phyloP scores from a whole-genome alignment of 2,888 invertebrate species.

The Andrena fulva region DNA sequence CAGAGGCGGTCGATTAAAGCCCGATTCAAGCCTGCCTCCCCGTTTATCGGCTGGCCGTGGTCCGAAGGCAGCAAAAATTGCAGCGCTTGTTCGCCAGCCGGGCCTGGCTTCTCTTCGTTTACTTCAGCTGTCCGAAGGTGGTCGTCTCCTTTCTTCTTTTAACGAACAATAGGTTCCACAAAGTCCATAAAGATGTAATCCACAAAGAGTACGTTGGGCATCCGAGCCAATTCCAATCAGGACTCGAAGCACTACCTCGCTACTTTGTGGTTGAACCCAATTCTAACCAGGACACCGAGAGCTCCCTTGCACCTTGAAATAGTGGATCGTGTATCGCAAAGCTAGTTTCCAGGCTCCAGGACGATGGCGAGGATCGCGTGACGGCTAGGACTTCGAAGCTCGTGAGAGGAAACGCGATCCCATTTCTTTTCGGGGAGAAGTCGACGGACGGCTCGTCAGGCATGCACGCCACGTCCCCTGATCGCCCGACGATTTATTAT shows the following conservation, averaged over 20 bases:
- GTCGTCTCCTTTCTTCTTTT: not conserved
- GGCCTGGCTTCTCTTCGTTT: not conserved
- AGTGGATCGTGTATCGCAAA: not conserved
- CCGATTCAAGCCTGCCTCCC: constrained; percentile 12
- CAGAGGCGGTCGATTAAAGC: constrained; percentile 26
- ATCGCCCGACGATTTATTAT: constrained; percentile 61
- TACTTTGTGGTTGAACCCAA: not conserved
- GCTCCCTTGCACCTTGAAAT: not conserved
- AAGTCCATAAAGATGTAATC: not conserved
- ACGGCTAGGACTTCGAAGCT: constrained; percentile 2
- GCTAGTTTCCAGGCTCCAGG: not conserved
- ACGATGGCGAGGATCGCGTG: not conserved
- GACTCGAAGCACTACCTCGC: not conserved
- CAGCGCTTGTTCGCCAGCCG: constrained; percentile 8
- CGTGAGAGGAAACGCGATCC: constrained; percentile 3
- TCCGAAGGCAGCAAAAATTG: constrained; percentile 8
- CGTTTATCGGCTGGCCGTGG: not conserved
- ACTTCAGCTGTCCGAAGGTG: not conserved
- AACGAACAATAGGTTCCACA: not conserved
- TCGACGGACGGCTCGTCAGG: constrained; percentile 30
- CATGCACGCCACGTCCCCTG: constrained; percentile 45
- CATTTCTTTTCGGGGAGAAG: not conserved
- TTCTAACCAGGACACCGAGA: not conserved
- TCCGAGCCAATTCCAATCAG: not conserved
- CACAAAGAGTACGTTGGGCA: not conserved